Percentiles rank a stretch among this genome's conserved stretches.
Evolutionary conservation across 2,797 vertebrate species (phyloP).

Genomic region (Buphagus erythrorhynchus): DNA sequence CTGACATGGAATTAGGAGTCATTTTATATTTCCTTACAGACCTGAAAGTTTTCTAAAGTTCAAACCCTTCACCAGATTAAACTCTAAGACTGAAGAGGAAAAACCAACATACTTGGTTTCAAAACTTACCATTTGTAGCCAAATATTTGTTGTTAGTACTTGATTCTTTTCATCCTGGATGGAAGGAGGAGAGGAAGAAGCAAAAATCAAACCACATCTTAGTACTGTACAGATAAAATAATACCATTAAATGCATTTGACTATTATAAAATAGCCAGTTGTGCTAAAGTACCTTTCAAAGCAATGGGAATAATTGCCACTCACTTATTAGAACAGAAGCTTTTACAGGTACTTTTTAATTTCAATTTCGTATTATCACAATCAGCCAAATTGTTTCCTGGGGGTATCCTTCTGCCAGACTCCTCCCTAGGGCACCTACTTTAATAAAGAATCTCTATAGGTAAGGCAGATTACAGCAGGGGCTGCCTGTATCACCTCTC

Average conservation of each 20-base stretch:
- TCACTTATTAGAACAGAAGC: background rate
- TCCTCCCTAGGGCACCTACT: background rate
- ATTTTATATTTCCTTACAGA: background rate
- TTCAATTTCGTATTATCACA: background rate
- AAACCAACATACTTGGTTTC: background rate
- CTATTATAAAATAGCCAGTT: background rate
- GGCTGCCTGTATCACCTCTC: background rate
- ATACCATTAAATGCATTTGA: background rate
- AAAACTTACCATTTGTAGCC: conserved; percentile 92
- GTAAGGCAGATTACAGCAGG: background rate
- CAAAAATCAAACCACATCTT: background rate
- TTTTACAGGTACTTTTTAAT: background rate
- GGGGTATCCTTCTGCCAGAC: background rate
- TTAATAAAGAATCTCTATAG: background rate
- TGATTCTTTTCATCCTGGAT: conserved; percentile 97
- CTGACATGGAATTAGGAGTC: background rate
- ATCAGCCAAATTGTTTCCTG: background rate
- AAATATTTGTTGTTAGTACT: conserved; percentile 94
- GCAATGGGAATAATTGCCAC: background rate
- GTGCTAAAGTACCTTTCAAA: background rate
- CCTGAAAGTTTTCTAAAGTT: background rate
- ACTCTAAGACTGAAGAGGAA: background rate
- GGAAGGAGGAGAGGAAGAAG: background rate
- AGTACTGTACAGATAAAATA: background rate
- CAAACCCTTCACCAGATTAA: background rate